Evolutionary conservation across 2,797 vertebrate species (phyloP), one percentile per base, ranked within the genome.

Genomic region (Miichthys miiuy): DNA sequence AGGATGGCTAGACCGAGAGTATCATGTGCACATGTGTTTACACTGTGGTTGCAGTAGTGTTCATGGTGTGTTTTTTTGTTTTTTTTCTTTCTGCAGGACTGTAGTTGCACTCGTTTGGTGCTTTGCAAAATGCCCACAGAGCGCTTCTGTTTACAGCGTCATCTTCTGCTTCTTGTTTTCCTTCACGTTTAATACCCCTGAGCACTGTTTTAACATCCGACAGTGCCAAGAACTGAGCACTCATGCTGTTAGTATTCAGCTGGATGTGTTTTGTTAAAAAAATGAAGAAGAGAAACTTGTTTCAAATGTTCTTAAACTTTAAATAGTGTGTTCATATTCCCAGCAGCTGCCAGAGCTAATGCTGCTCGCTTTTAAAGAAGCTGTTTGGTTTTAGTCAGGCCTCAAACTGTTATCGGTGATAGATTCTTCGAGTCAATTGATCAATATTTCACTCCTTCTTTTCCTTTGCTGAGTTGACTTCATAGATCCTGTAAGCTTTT

Each of bases 241-340:
- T 75, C 8, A 17, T n/a, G 52, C 42, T 18, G 62, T 79, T 79
- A 41, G 46, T 71, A 27, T 73, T 78, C 50, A 51, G 58, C 52
- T 76, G 8, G n/a, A 18, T 72, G 25, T 23, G 69, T 50, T 18
- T 70, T 52, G 13, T 5, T 44, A n/a, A n/a, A 20, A 34, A 17
- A 7, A 3, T 11, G 61, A 58, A 25, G 48, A 17, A 25, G 21
- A 50, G 12, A 70, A 74, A 60, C 51, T 44, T 25, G 46, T 82
- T 79, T 75, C n/a, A 74, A 46, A 77, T 69, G 48, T 80, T 65
- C 20, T n/a, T 65, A 6, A 14, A 12, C 48, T 70, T 79, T 27
- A 72, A 46, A 80, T 54, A 41, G 2, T 30, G 58, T 74, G 61
- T 78, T 82, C 52, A 44, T 50, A 75, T 69, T 81, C 79, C 79